Evolutionary conservation across 2,113 vertebrate species (phyloP).

Genomic region (Emydura subglobosa): DNA sequence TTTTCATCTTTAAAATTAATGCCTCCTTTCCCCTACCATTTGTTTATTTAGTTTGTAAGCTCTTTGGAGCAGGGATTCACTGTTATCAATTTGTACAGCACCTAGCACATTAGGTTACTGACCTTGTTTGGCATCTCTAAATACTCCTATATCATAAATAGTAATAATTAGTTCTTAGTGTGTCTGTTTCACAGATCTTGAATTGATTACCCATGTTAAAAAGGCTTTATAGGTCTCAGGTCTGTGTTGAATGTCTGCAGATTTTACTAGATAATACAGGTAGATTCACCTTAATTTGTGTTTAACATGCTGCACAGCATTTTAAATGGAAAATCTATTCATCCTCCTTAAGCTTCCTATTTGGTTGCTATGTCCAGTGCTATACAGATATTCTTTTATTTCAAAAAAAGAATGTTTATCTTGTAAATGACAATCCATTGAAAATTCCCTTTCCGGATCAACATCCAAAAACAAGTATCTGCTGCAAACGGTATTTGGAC

Average conservation of each 20-base stretch:
- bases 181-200: not conserved
- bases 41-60: not conserved
- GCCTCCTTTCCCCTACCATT: not conserved
- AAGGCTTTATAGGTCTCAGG: conserved; percentile 6
- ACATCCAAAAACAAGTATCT: not conserved
- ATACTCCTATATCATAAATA: not conserved
- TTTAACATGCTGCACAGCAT: not conserved
- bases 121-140: not conserved
- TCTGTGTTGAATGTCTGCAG: conserved; percentile 29
- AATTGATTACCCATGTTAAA: not conserved
- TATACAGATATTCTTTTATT: not conserved
- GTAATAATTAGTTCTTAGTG: not conserved
- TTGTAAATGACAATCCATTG: not conserved
- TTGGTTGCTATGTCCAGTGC: not conserved
- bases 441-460: not conserved
- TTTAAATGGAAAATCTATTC: conserved; percentile 21
- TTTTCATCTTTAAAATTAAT: not conserved
- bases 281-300: conserved; percentile 37
- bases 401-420: not conserved
- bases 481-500: not conserved
- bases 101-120: not conserved
- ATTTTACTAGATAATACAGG: not conserved
- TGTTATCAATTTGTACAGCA: not conserved
- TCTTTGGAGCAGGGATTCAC: not conserved
- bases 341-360: not conserved